These are phyloP conservation scores for Megaceryle maxima DNA, from an alignment of 2,113 vertebrate species.

Conservation along the genomic window DNA sequence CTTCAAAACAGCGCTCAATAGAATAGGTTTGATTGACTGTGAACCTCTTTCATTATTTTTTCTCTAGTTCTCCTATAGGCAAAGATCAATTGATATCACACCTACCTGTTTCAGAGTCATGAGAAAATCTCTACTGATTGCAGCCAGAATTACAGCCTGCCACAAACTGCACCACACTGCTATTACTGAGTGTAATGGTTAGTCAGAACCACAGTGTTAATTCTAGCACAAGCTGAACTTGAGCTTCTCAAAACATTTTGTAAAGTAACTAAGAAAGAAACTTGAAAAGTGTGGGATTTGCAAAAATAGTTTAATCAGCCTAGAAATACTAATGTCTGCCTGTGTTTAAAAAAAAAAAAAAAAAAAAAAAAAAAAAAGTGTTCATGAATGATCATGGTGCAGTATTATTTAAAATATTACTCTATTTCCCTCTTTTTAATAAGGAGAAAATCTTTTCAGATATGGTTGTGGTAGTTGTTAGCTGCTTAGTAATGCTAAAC, in stretches of 20 bases:
- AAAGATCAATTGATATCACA: conserved; percentile 44
- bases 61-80: conserved; percentile 13
- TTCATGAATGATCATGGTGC: neutral
- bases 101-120: conserved; percentile 45
- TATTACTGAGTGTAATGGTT: neutral
- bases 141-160: conserved; percentile 36
- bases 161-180: neutral
- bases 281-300: neutral
- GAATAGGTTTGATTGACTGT: conserved; percentile 14
- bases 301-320: neutral
- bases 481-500: neutral
- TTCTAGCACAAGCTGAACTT: neutral
- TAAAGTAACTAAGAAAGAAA: neutral
- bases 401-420: neutral
- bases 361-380: neutral
- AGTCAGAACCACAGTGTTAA: neutral
- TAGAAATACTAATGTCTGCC: neutral
- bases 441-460: neutral
- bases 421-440: neutral
- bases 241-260: neutral
- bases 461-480: conserved; percentile 3
- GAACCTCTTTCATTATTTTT: neutral
- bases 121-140: conserved; percentile 33
- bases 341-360: neutral
- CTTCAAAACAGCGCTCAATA: neutral